Conservation (phyloP, 2,113 vertebrate species). For the Tragelaphus strepsiceros region DNA sequence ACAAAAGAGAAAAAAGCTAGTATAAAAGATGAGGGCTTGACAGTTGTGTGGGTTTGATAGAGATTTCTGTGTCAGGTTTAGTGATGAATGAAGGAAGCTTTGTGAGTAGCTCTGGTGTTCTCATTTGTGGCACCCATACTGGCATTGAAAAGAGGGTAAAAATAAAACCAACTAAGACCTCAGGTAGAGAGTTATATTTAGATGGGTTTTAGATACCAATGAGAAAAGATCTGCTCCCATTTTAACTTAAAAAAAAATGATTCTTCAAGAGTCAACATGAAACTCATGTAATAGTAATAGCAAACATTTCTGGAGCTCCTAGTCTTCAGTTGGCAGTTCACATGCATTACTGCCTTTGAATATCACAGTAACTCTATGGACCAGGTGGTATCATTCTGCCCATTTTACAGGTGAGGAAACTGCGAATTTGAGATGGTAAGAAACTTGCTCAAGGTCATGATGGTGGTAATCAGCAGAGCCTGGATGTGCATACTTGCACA, state of each 20-base stretch:
- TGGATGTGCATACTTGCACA: not conserved
- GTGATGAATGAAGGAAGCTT: not conserved
- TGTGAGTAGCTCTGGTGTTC: not conserved
- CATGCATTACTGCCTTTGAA: not conserved
- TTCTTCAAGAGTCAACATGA: not conserved
- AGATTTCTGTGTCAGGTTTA: not conserved
- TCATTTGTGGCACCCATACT: not conserved
- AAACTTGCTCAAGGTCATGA: not conserved
- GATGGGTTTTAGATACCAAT: not conserved
- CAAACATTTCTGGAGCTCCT: not conserved
- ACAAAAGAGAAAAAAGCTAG: not conserved
- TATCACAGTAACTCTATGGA: not conserved
- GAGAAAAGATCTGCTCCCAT: not conserved
- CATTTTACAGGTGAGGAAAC: not conserved
- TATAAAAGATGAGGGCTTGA: not conserved
- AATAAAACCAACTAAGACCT: constrained; percentile 33
- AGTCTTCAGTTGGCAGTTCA: not conserved
- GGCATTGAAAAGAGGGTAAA: not conserved
- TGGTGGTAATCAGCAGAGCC: not conserved
- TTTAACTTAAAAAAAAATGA: not conserved
- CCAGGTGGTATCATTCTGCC: not conserved
- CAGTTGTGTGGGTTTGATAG: not conserved
- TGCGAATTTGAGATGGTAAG: not conserved
- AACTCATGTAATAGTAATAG: not conserved
- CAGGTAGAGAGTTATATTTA: not conserved